Evolutionary conservation across 2,113 vertebrate genomes (phyloP).

Genomic region (Pterocles gutturalis): DNA sequence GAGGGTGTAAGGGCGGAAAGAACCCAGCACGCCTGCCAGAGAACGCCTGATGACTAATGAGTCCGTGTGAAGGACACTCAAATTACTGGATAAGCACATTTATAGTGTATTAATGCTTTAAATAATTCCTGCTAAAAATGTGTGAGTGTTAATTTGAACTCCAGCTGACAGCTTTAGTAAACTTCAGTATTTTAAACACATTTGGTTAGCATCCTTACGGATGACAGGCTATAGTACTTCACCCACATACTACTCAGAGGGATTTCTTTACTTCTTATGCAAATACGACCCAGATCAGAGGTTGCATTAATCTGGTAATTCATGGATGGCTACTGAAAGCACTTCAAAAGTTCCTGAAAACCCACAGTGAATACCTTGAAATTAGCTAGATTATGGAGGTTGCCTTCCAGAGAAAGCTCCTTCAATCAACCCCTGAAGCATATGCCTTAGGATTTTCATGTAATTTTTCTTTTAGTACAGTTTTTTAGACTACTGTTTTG

Average conservation of each 20-base stretch:
- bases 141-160: neutral
- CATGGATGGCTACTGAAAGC: neutral
- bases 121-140: neutral
- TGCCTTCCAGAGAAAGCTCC: neutral
- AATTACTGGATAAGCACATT: neutral
- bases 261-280: neutral
- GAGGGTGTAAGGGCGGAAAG: neutral
- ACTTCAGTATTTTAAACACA: neutral
- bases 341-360: conserved; percentile 26
- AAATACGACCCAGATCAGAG: conserved; percentile 10
- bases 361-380: neutral
- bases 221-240: neutral
- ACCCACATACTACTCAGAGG: neutral
- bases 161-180: neutral
- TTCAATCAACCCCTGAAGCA: neutral
- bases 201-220: neutral
- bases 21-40: neutral
- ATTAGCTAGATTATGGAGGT: neutral
- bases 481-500: neutral
- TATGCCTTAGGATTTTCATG: neutral
- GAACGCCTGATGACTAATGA: neutral
- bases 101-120: neutral
- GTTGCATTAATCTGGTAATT: neutral
- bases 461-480: neutral
- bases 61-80: neutral